phyloP scores from a whole-genome alignment of 2,888 invertebrate genomes.

The Eupithecia exiguata region DNA sequence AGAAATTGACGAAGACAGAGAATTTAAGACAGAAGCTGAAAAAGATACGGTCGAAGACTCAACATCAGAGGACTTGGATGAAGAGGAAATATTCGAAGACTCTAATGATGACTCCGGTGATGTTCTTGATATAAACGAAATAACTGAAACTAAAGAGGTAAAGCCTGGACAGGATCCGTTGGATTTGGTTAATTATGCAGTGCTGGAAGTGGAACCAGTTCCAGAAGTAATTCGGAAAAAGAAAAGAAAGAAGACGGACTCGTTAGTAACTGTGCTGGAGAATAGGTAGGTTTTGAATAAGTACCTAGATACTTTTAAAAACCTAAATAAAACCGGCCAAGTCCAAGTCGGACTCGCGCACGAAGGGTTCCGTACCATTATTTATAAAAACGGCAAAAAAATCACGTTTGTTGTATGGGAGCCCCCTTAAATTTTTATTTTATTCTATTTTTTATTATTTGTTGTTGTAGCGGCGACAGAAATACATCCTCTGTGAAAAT shows the following conservation, averaged over 20 bases:
- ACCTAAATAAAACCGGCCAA: too few species aligned
- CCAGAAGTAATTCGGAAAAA: slow-evolving; percentile 16
- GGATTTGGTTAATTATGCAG: slow-evolving; percentile 3
- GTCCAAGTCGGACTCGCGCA: too few species aligned
- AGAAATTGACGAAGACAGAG: slow-evolving; percentile 1
- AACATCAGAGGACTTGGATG: background rate
- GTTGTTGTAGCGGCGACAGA: too few species aligned
- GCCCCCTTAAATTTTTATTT: too few species aligned
- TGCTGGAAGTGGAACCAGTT: background rate
- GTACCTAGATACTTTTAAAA: background rate
- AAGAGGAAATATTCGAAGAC: background rate
- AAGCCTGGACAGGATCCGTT: background rate
- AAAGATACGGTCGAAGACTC: slow-evolving; percentile 2
- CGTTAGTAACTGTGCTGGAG: slow-evolving; percentile 22
- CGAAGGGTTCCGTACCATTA: too few species aligned
- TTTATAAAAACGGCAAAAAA: too few species aligned
- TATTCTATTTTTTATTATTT: too few species aligned
- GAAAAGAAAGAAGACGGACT: background rate
- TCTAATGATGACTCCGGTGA: slow-evolving; percentile 17
- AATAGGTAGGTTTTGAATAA: background rate
- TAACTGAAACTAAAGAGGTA: background rate
- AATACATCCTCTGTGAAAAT: too few species aligned
- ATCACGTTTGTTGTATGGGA: too few species aligned
- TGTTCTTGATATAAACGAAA: slow-evolving; percentile 9
- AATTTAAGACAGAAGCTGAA: background rate